Conservation (phyloP, 2,888 invertebrate genomes). For the Lasioglossum malachurum region DNA sequence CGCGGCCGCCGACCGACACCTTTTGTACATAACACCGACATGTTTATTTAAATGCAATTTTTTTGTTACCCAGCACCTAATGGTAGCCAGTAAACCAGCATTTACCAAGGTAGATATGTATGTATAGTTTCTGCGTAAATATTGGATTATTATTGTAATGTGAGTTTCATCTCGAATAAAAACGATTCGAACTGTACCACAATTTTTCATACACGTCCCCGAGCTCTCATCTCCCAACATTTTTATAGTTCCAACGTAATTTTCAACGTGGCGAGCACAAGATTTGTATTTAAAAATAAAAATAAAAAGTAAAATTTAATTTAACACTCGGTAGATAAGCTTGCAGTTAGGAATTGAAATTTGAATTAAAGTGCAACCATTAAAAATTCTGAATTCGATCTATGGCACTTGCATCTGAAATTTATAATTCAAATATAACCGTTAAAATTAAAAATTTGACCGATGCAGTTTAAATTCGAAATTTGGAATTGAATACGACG, state of each 20-base stretch:
- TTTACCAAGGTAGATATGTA: slow-evolving; percentile 71
- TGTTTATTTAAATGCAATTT: slow-evolving; percentile 72
- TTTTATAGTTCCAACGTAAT: background rate
- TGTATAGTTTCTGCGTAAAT: slow-evolving; percentile 72
- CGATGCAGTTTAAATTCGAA: background rate
- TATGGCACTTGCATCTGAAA: background rate
- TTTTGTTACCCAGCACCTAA: slow-evolving; percentile 62
- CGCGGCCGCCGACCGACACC: background rate
- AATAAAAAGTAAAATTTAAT: background rate
- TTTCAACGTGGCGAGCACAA: background rate
- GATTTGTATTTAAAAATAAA: background rate
- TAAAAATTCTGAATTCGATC: too few relatives aligned
- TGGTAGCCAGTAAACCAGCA: slow-evolving; percentile 72
- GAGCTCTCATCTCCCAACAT: background rate
- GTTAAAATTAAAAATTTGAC: background rate
- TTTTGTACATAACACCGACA: slow-evolving; percentile 69
- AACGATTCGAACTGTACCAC: slow-evolving; percentile 67
- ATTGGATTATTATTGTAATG: slow-evolving; percentile 72
- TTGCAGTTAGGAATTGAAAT: background rate
- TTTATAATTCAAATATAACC: background rate
- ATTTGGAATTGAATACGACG: background rate
- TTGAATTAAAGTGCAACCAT: background rate
- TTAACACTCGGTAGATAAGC: background rate
- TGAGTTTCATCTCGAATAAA: slow-evolving; percentile 75
- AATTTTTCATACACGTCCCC: background rate